Base-by-base conservation (phyloP, 2,888 invertebrate genomes). In the Tipula confusa region DNA sequence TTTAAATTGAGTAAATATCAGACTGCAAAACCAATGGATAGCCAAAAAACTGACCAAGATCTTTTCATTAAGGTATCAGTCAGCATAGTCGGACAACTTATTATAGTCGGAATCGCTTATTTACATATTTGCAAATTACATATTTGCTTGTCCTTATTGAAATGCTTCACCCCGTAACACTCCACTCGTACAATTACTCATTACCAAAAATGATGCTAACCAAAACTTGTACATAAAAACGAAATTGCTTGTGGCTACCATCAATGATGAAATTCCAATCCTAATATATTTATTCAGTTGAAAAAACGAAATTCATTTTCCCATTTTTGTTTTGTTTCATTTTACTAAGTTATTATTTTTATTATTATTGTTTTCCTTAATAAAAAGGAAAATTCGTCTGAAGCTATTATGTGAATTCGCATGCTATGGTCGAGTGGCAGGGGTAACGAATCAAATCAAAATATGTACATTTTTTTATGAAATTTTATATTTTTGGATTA, bases 191-290 rank as follows among this genome's bases (percentile, higher is more conserved):
- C n/a, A n/a, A n/a, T n/a, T n/a, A n/a, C n/a, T n/a, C n/a, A n/a
- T n/a, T n/a, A n/a, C n/a, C n/a, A n/a, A n/a, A n/a, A n/a, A n/a
- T n/a, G n/a, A n/a, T n/a, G n/a, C n/a, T n/a, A n/a, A n/a, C n/a
- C n/a, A n/a, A n/a, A n/a, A n/a, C n/a, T n/a, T n/a, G n/a, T n/a
- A n/a, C n/a, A n/a, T n/a, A n/a, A n/a, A n/a, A n/a, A n/a, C n/a
- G n/a, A 64, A 24, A 64, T 64, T 64, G 64, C 64, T 64, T 64
- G 64, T 24, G 64, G 64, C 64, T 64, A 64, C 64, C 64, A 64
- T 7, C 64, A 64, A 64, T 24, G 64, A 24, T 64, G 24, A 24
- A 64, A 64, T 64, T 64, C 64, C 64, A 64, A 64, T 64, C 24
- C 24, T 18, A 64, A 64, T 64, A 64, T 64, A 64, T 24, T 64